These are phyloP conservation scores for Drosophila mimetica DNA, from an alignment of 2,888 invertebrate genomes.

Conservation along the genomic window DNA sequence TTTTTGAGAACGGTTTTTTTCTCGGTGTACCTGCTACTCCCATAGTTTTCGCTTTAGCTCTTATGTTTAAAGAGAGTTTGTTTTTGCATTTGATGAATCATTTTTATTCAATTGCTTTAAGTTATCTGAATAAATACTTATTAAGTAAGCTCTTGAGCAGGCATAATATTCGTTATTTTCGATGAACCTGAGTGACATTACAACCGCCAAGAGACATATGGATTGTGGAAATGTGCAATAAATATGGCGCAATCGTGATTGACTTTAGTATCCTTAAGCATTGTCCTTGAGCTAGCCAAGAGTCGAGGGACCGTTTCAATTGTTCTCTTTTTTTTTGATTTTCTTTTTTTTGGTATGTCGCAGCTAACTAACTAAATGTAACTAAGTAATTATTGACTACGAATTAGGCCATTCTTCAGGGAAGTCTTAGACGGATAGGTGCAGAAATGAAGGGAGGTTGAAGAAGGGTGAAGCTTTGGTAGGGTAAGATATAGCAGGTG, in stretches of 20 bases:
- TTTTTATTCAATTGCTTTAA: conserved; percentile 81
- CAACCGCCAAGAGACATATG: conserved; percentile 55
- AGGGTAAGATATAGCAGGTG: conserved; percentile 31
- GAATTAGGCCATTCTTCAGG: conserved; percentile 73
- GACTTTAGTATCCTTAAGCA: conserved; percentile 56
- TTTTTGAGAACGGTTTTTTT: too few species aligned
- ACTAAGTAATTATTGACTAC: conserved; percentile 80
- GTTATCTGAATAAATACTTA: conserved; percentile 79
- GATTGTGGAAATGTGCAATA: conserved; percentile 63
- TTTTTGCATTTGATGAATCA: conserved; percentile 75
- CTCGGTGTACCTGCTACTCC: too few species aligned
- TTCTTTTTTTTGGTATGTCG: conserved; percentile 81
- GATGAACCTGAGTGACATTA: conserved; percentile 66
- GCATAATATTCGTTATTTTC: conserved; percentile 56
- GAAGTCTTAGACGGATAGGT: conserved; percentile 54
- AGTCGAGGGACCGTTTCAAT: conserved; percentile 49
- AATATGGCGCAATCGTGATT: conserved; percentile 73
- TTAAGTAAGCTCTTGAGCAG: conserved; percentile 68
- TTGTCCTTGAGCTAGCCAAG: conserved; percentile 69
- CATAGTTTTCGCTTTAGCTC: too few species aligned
- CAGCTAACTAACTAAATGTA: conserved; percentile 80
- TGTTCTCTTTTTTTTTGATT: conserved; percentile 44
- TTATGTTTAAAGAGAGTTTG: background rate
- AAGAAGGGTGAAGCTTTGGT: conserved; percentile 27
- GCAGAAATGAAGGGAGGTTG: conserved; percentile 8